Base-by-base conservation (phyloP, 2,797 vertebrate genomes). In the Octomys mimax region DNA sequence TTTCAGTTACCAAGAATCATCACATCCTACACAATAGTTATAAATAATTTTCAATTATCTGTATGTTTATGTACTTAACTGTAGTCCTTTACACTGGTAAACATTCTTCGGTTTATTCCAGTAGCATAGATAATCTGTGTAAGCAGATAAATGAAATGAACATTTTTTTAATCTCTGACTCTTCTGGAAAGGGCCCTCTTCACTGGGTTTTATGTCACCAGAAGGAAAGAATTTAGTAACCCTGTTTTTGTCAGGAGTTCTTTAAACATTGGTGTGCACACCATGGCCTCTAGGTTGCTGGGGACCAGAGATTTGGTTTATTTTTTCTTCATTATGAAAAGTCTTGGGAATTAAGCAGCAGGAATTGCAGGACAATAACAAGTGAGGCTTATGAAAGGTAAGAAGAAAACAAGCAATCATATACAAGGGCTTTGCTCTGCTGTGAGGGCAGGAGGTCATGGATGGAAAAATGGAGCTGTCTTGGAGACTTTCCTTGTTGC, bases 321-420 rank as follows among this genome's bases (percentile, higher is more conserved):
- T 91, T 93, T 54, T 89, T 89, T 73, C 64, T 66, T 49, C 57
- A 71, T 14, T 57, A 10, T 71, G 26, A 70, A 91, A 96, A 28
- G n/a, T 52, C 19, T 8, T 77, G 12, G 31, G 36, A 46, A 57
- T 79, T 57, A 33, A 57, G 52, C 91, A 75, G n/a, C 33, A 78
- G 3, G 33, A 59, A 66, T 84, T 31, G 49, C 16, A 77, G 61
- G 39, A 68, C 59, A 36, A n/a, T 77, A 70, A n/a, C 21, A 7
- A 33, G n/a, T 42, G 39, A 61, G n/a, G 9, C 13, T 61, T 64
- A 6, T 80, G 39, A 89, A 62, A 78, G 22, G 19, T 14, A 89
- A 85, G 62, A 49, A 33, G 36, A 42, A 77, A 64, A 4, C 9
- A 68, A 81, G 19, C 26, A 36, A 28, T 26, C 18, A 28, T 21